Evolutionary conservation across 2,888 invertebrate species (phyloP), one percentile per base, ranked within the genome.

Genomic region (Hesperia comma): DNA sequence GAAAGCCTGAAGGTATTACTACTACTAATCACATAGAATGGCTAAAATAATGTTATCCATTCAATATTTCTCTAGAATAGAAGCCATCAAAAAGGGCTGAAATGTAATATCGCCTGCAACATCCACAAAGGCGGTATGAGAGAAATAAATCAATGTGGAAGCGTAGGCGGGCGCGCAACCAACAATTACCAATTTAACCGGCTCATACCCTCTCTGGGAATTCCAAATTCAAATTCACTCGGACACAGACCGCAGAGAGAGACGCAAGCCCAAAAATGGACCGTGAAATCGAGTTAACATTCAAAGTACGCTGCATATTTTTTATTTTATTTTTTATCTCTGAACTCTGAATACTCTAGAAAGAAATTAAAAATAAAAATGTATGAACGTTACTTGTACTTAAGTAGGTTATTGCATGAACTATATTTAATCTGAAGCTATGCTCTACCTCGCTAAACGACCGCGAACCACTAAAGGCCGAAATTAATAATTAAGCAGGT

Each of bases 131-230:
- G 89, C 86, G 88, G 79, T 79, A 67, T 83, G 69, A 73, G 75
- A 69, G 75, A 83, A 77, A 90, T 90, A 89, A 90, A 90, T 90
- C 90, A 89, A 77, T 70, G 73, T 74, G 64, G 66, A 75, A 77
- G 85, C 84, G 90, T 90, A 87, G 90, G 90, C 88, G 90, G 90
- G 79, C 87, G 75, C 75, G 77, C 79, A 84, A 78, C 85, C 82
- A 69, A 80, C 85, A 87, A 91, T 91, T 91, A 91, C 81, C 86
- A 86, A 91, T 91, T 90, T 88, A 83, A 83, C 85, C 85, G 86
- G 79, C 78, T 79, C 81, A 80, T 79, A 82, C 77, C 15, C 49
- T 76, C 77, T 79, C 80, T 82, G 82, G 76, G 83, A 83, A 84
- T 82, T 77, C 79, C 72, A 81, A 79, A 81, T 81, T 85, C 81